These are phyloP conservation scores for Melanotus villosus DNA, from an alignment of 2,888 invertebrate species.

Conservation along the genomic window DNA sequence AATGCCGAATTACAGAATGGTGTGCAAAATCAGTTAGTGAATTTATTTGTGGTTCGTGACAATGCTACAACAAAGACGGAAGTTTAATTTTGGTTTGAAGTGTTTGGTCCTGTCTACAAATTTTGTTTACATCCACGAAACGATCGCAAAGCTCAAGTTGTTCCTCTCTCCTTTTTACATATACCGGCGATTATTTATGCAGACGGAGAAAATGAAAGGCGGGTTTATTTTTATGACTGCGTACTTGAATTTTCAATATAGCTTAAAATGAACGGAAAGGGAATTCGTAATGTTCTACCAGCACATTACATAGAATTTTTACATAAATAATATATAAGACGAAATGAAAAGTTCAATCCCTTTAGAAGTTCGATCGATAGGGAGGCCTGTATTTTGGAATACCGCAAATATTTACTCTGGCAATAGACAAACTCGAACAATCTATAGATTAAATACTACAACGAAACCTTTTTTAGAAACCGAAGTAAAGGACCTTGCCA, in stretches of 20 bases:
- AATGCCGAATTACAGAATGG: conserved; percentile 7
- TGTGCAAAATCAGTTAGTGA: conserved; percentile 10
- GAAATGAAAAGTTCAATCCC: not conserved
- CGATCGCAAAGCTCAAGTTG: not conserved
- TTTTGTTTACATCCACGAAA: not conserved
- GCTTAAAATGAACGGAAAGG: conserved; percentile 4
- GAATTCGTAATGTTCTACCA: not conserved
- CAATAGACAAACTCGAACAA: too few species aligned
- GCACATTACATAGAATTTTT: not conserved
- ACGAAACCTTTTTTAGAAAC: too few species aligned
- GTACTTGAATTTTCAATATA: conserved; percentile 1
- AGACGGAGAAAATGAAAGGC: not conserved
- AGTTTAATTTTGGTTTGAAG: conserved; percentile 22
- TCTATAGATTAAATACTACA: too few species aligned
- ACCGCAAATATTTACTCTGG: too few species aligned
- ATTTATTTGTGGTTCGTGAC: conserved; percentile 10
- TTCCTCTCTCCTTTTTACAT: not conserved
- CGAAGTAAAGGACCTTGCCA: too few species aligned
- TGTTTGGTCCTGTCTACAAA: conserved; percentile 5
- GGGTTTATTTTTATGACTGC: conserved; percentile 7
- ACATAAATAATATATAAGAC: not conserved
- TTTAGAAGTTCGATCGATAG: too few species aligned
- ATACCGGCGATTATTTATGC: conserved; percentile 7
- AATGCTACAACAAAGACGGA: conserved; percentile 10
- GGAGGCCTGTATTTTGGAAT: too few species aligned